Conservation (phyloP, 2,797 vertebrate species). For the Moxostoma hubbsi region DNA sequence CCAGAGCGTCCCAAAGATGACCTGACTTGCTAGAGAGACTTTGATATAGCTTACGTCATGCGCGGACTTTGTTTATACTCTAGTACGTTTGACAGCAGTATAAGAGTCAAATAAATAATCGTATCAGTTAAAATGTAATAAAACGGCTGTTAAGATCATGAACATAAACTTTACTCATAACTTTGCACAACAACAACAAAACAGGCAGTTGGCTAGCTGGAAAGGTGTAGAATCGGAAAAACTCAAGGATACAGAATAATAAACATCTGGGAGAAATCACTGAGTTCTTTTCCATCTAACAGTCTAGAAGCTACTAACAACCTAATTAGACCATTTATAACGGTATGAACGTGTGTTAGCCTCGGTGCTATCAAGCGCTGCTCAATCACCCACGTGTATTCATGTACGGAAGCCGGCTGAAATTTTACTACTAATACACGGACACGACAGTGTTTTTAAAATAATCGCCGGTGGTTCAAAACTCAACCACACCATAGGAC, state of each 20-base stretch:
- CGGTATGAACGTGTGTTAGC: slow-evolving; percentile 18
- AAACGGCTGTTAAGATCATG: not conserved
- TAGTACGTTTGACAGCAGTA: not conserved
- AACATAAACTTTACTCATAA: not conserved
- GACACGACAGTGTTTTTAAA: not conserved
- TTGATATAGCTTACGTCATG: not conserved
- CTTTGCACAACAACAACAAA: not conserved
- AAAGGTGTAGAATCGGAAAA: not conserved
- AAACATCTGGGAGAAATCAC: not conserved
- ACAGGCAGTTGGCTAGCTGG: not conserved
- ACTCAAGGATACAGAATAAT: not conserved
- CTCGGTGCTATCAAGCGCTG: slow-evolving; percentile 21
- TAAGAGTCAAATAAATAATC: not conserved
- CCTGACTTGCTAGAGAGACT: too few species aligned
- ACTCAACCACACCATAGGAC: not conserved
- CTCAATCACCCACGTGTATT: slow-evolving; percentile 40
- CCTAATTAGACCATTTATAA: not conserved
- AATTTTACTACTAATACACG: not conserved
- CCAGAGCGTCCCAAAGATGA: too few species aligned
- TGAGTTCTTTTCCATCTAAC: not conserved
- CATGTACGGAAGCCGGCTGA: slow-evolving; percentile 11
- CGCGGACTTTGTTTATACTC: not conserved
- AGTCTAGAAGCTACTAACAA: not conserved
- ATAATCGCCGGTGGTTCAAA: not conserved
- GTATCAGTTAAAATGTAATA: not conserved